A percentile compares a stretch with the other conserved stretches of the same genome.
Evolutionary conservation across 2,797 vertebrate genomes (phyloP).

Genomic region (Falco berigora): DNA sequence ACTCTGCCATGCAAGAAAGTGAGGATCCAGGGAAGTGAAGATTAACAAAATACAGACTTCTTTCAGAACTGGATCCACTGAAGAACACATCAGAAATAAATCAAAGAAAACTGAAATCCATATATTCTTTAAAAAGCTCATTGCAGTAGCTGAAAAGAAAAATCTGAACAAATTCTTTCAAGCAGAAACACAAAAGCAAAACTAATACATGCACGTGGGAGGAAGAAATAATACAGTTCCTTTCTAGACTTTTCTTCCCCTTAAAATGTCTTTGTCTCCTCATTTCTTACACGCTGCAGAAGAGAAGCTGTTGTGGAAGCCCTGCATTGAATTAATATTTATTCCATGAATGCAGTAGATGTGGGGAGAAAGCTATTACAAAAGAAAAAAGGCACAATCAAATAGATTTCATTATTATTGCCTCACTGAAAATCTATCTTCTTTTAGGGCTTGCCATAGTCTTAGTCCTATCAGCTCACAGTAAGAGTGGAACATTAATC

Average conservation of each 20-base stretch:
- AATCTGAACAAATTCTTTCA: not conserved
- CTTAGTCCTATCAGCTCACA: not conserved
- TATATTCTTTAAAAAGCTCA: not conserved
- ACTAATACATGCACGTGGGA: not conserved
- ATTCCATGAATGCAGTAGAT: not conserved
- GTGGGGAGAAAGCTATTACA: not conserved
- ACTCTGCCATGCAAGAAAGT: not conserved
- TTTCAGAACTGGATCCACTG: not conserved
- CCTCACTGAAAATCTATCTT: not conserved
- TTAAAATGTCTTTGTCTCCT: not conserved
- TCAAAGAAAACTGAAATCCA: not conserved
- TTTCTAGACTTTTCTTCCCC: not conserved
- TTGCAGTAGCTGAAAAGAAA: not conserved
- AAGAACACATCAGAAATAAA: not conserved
- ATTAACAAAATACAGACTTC: not conserved
- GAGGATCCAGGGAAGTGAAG: not conserved
- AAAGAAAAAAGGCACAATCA: not conserved
- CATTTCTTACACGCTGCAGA: not conserved
- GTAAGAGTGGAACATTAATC: not conserved
- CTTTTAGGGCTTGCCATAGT: not conserved
- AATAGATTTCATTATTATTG: not conserved
- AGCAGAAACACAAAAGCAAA: not conserved
- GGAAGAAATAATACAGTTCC: not conserved
- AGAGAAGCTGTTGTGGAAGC: not conserved
- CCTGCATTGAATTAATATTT: not conserved